phyloP scores from a whole-genome alignment of 1,140 invertebrate genomes.

The Potamilus streckersoni region DNA sequence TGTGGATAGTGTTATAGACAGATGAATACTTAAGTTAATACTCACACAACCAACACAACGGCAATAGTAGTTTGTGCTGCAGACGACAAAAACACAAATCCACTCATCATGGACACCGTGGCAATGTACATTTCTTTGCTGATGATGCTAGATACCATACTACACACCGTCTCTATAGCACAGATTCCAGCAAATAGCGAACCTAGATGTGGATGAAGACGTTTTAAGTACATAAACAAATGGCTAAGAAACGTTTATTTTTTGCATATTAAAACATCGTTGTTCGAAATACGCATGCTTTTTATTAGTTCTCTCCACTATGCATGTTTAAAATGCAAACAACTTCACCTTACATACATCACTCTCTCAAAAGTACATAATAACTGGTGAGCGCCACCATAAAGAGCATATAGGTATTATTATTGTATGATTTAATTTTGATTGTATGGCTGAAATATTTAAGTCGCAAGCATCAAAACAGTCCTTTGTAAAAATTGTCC shows the following conservation, averaged over 20 bases:
- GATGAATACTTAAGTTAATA: background rate
- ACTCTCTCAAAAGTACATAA: too few relatives aligned
- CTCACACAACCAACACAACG: conserved; percentile 16
- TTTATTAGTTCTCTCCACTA: too few relatives aligned
- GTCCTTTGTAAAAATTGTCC: too few relatives aligned
- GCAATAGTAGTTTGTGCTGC: background rate
- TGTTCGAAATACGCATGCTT: background rate
- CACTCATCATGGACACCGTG: conserved; percentile 12
- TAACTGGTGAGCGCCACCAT: too few relatives aligned
- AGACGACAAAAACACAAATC: conserved; percentile 14
- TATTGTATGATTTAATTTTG: too few relatives aligned
- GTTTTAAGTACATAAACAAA: background rate
- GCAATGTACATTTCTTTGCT: conserved; percentile 5
- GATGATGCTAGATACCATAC: background rate
- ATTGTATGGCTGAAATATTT: too few relatives aligned
- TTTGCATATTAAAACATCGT: background rate
- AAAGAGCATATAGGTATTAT: too few relatives aligned
- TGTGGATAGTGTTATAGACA: too few relatives aligned
- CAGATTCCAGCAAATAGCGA: conserved; percentile 19
- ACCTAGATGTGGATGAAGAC: conserved; percentile 3
- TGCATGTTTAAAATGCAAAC: too few relatives aligned
- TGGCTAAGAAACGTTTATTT: background rate
- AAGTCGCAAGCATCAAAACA: too few relatives aligned
- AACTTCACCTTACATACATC: too few relatives aligned
- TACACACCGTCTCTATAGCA: conserved; percentile 3